Conservation (phyloP, 2,797 vertebrate genomes). For the Rhyacichthys aspro region DNA sequence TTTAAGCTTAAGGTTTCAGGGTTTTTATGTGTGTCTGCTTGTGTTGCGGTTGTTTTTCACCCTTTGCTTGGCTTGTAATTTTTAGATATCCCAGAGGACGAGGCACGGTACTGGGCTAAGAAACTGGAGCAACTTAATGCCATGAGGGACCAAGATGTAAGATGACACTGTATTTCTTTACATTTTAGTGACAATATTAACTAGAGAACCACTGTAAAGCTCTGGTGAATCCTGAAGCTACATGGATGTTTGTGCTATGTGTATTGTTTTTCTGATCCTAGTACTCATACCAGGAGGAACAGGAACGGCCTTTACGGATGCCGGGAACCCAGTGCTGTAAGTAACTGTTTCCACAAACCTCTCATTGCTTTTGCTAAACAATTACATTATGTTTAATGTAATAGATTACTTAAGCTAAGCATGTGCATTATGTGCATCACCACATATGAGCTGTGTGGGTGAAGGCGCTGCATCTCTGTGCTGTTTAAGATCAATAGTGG, state of each 20-base stretch:
- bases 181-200: constrained; percentile 43
- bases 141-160: constrained; percentile 97
- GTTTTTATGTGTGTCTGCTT: not conserved
- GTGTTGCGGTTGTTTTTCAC: constrained; percentile 23
- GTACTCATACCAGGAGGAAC: constrained; percentile 88
- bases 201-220: not conserved
- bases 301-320: constrained; percentile 88
- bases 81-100: constrained; percentile 97
- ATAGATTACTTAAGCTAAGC: constrained; percentile 48
- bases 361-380: constrained; percentile 35
- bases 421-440: constrained; percentile 48
- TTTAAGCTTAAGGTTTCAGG: constrained; percentile 1
- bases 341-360: constrained; percentile 56
- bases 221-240: not conserved
- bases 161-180: constrained; percentile 37
- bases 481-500: constrained; percentile 59
- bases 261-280: constrained; percentile 43
- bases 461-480: constrained; percentile 30
- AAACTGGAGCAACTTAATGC: constrained; percentile 98
- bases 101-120: constrained; percentile 98
- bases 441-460: constrained; percentile 42
- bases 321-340: constrained; percentile 94
- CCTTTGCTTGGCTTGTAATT: constrained; percentile 41
- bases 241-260: not conserved
- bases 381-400: constrained; percentile 42